Evolutionary conservation across 2,888 invertebrate genomes (phyloP), one percentile per base, ranked within the genome.

Genomic region (Selenia dentaria): DNA sequence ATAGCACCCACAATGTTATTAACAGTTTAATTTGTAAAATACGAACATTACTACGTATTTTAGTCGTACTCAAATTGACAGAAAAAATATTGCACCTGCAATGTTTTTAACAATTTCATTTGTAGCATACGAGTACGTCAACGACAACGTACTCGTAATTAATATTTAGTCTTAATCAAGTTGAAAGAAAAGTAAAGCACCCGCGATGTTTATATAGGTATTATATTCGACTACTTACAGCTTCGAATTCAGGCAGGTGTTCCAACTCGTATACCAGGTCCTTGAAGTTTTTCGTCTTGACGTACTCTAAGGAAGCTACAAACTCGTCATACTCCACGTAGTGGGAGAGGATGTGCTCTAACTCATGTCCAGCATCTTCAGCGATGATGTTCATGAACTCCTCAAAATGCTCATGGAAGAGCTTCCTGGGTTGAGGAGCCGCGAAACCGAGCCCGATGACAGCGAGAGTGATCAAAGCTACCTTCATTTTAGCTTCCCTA

Each of bases 321-420:
- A 84, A 84, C 56, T 84, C 84, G 2, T 83, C 82, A 33, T 57
- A 74, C 38, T 77, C 68, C n/a, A 59, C 0, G 45, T 86, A 84
- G 1, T 75, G 63, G 0, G 64, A 57, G 13, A 65, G 3, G 0
- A 83, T 29, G 0, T 66, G 39, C 0, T 42, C 31, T 3, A 84
- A 11, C 0, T 79, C 71, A 3, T 63, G 26, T 0, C 68, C 72
- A 9, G 57, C 52, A 3, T 75, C 76, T 0, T 69, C 66, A 0
- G 28, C 9, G 28, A 86, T 80, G 16, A 83, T 16, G 2, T 66
- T 51, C 12, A 81, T 6, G 57, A 86, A 86, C 6, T 86, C 85
- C 9, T 75, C 66, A 3, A 79, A 73, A 33, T 85, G 78, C 22
- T 84, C 83, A 36, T 83, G 83, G 68, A 85, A 86, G 6, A 72